phyloP scores from a whole-genome alignment of 2,113 vertebrate species.

The Muntiacus muntjak region DNA sequence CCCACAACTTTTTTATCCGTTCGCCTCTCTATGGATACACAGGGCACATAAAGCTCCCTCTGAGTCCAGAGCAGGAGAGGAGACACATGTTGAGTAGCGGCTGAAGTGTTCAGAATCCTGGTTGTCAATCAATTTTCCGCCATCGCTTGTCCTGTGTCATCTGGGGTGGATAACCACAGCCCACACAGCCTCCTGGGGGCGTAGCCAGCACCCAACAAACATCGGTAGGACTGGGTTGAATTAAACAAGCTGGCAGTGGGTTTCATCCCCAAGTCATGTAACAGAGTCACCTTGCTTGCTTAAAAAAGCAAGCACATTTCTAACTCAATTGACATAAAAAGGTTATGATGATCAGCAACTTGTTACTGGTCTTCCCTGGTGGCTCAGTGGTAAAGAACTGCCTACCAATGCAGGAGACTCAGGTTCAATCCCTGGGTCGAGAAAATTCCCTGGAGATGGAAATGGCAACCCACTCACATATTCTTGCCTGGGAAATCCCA shows the following conservation, averaged over 20 bases:
- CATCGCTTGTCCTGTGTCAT: not conserved
- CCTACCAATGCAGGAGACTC: not conserved
- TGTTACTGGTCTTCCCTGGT: not conserved
- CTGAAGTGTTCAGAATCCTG: not conserved
- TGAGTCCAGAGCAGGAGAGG: not conserved
- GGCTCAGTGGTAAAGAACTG: not conserved
- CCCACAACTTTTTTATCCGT: not conserved
- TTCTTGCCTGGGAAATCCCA: not conserved
- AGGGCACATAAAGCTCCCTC: not conserved
- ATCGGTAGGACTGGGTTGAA: not conserved
- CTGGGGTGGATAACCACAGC: not conserved
- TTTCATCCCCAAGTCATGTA: not conserved
- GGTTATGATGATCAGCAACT: not conserved
- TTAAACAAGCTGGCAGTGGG: not conserved
- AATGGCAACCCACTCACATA: not conserved
- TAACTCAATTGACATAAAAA: not conserved
- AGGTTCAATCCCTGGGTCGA: not conserved
- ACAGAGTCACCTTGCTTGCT: not conserved
- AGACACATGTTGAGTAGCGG: accelerated
- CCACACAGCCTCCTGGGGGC: not conserved
- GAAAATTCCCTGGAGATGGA: not conserved
- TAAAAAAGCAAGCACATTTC: not conserved
- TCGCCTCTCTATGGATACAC: accelerated
- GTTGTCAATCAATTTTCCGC: not conserved
- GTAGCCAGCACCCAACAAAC: not conserved